A percentile compares a stretch with the other conserved stretches of the same genome.
phyloP scores from a whole-genome alignment of 2,113 vertebrate genomes.

The Tinamus guttatus region DNA sequence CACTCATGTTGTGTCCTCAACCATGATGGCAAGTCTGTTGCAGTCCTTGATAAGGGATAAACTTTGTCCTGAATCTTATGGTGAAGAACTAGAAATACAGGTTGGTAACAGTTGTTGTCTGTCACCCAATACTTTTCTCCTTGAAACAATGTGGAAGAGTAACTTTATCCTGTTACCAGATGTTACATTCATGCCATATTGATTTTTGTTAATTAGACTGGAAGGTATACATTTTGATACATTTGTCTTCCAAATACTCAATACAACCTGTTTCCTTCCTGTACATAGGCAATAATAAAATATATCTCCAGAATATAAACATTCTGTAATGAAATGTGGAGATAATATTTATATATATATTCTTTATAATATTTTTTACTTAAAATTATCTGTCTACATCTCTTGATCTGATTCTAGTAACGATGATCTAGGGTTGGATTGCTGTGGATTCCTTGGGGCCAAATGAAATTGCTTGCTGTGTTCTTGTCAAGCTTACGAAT shows the following conservation, averaged over 20 bases:
- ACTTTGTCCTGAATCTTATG: constrained; percentile 78
- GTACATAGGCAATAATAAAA: not conserved
- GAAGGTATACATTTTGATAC: not conserved
- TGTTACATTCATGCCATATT: not conserved
- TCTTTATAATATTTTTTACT: not conserved
- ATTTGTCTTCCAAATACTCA: not conserved
- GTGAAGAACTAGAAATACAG: constrained; percentile 86
- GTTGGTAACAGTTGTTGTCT: constrained; percentile 65
- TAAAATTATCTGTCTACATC: not conserved
- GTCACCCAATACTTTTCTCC: not conserved
- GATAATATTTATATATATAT: not conserved
- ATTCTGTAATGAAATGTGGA: not conserved
- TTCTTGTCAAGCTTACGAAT: not conserved
- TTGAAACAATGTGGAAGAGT: not conserved
- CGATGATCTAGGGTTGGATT: not conserved
- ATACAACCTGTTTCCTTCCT: not conserved
- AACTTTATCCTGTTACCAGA: not conserved
- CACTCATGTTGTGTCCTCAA: constrained; percentile 86
- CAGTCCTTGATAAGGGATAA: constrained; percentile 85
- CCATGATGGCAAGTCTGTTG: constrained; percentile 80
- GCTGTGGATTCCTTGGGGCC: not conserved
- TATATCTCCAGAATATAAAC: not conserved
- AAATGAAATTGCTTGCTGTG: not conserved
- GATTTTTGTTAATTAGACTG: not conserved
- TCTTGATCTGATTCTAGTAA: not conserved